Evolutionary conservation across 2,888 invertebrate species (phyloP).

Genomic region (Oasisia sp.): DNA sequence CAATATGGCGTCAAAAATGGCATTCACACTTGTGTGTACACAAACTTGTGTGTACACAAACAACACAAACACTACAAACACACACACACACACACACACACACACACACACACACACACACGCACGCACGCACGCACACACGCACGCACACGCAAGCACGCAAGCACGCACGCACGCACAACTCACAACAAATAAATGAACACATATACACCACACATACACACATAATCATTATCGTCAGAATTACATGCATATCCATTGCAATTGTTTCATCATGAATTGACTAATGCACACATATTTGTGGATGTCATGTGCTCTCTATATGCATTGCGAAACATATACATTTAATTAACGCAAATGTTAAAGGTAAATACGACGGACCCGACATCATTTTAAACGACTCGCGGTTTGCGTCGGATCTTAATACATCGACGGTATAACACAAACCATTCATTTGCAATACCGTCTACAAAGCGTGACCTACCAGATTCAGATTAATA

Average conservation of each 20-base stretch:
- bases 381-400: neutral
- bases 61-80: too few species aligned
- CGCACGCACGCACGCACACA: too few species aligned
- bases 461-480: neutral
- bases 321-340: neutral
- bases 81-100: too few species aligned
- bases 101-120: too few species aligned
- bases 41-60: too few species aligned
- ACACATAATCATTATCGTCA: too few species aligned
- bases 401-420: neutral
- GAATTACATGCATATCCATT: neutral
- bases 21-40: too few species aligned
- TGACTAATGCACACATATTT: neutral
- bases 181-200: too few species aligned
- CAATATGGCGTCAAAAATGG: too few species aligned
- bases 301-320: neutral
- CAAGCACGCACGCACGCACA: too few species aligned
- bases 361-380: neutral
- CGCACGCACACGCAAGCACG: too few species aligned
- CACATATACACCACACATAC: too few species aligned
- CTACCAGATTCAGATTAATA: neutral
- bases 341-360: neutral
- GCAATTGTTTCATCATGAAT: neutral
- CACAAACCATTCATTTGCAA: neutral
- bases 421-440: neutral